These are phyloP conservation scores for Callyntrura sp. DNA, from an alignment of 2,888 invertebrate species.

Conservation along the genomic window DNA sequence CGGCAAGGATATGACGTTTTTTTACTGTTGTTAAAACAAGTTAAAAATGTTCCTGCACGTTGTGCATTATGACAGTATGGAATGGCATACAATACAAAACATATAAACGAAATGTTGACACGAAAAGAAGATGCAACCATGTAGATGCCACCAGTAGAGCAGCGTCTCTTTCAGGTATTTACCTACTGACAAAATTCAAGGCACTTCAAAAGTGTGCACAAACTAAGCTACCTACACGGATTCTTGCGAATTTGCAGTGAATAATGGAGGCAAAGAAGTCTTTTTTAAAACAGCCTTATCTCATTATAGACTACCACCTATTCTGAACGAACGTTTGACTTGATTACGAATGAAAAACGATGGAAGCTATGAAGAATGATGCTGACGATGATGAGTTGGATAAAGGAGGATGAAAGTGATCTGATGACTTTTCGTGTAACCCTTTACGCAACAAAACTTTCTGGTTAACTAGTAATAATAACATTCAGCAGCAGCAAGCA, in stretches of 20 bases:
- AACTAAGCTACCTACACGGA: too few relatives aligned
- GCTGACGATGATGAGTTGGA: slow-evolving; percentile 34
- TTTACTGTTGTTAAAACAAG: slow-evolving; percentile 20
- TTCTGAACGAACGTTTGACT: not conserved
- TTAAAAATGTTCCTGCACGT: not conserved
- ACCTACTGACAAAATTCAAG: slow-evolving; percentile 16
- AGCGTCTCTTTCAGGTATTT: slow-evolving; percentile 6
- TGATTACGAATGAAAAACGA: slow-evolving; percentile 56
- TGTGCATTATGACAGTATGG: too few relatives aligned
- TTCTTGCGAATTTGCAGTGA: not conserved
- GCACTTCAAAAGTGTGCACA: not conserved
- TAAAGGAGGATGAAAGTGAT: slow-evolving; percentile 80
- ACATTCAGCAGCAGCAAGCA: slow-evolving; percentile 29
- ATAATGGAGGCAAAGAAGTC: not conserved
- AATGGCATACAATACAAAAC: not conserved
- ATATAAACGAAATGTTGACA: not conserved
- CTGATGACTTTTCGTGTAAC: slow-evolving; percentile 77
- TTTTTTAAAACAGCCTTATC: not conserved
- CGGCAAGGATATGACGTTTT: slow-evolving; percentile 37
- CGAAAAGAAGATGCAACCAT: not conserved
- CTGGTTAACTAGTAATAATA: slow-evolving; percentile 38
- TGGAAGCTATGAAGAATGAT: too few relatives aligned
- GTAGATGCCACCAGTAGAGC: not conserved
- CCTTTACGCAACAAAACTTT: slow-evolving; percentile 59
- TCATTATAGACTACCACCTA: not conserved